Percentiles rank a stretch among this genome's conserved stretches.
These are phyloP conservation scores for Antedon mediterranea DNA, from an alignment of 53 echinoderm and acorn worm genomes.

Conservation along the genomic window DNA sequence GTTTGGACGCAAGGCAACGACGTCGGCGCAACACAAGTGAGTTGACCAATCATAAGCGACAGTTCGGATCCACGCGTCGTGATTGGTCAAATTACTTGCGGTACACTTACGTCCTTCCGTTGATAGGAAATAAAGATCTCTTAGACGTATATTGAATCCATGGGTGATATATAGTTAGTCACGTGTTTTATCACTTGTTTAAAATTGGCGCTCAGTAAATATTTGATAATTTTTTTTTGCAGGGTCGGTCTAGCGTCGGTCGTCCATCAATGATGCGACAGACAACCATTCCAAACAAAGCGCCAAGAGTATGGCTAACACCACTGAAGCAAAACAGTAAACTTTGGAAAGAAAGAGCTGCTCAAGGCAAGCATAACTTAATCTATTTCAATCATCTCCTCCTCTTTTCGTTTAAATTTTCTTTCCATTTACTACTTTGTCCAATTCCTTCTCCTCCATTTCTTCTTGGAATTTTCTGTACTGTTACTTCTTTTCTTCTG, in stretches of 20 bases:
- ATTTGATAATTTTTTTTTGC: neutral
- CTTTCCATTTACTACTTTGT: neutral
- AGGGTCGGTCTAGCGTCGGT: neutral
- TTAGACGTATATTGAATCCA: no score
- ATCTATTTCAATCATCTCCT: neutral
- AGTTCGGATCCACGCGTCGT: no score
- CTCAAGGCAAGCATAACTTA: slow-evolving; percentile 1
- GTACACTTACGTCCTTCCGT: no score
- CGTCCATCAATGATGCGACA: neutral
- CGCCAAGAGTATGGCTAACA: neutral
- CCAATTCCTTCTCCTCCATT: neutral
- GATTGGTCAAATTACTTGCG: no score
- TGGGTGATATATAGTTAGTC: no score
- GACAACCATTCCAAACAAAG: neutral
- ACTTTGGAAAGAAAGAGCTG: slow-evolving; percentile 6
- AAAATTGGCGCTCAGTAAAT: no score
- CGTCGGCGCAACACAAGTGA: no score
- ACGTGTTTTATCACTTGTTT: no score
- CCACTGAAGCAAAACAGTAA: slow-evolving; percentile 1
- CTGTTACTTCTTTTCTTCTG: neutral
- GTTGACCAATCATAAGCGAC: no score
- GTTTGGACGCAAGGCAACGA: no score
- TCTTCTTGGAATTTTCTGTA: neutral
- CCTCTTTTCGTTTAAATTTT: neutral
- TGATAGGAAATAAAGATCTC: no score